Evolutionary conservation across 2,113 vertebrate species (phyloP).

Genomic region (Gracilinanus agilis): DNA sequence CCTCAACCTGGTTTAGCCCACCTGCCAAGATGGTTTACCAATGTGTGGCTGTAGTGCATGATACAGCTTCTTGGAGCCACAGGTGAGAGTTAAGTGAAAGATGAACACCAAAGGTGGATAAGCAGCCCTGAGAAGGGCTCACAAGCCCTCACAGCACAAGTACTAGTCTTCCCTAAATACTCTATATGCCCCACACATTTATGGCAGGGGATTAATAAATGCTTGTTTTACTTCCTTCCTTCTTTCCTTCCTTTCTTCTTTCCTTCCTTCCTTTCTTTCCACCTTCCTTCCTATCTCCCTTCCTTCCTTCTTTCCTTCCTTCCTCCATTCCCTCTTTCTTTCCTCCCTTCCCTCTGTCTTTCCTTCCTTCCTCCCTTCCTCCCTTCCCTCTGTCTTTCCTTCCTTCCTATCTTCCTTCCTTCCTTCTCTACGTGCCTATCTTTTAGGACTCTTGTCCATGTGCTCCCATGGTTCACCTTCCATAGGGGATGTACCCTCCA

Average conservation of each 20-base stretch:
- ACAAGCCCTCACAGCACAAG: no score
- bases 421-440: neutral
- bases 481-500: neutral
- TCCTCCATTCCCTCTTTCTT: neutral
- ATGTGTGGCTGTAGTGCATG: no score
- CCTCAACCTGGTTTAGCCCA: no score
- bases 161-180: no score
- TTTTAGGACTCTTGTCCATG: neutral
- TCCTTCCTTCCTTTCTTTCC: neutral
- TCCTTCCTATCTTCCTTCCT: neutral
- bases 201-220: neutral
- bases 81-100: no score
- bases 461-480: neutral
- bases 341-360: no score
- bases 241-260: neutral
- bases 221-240: no score
- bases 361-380: neutral
- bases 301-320: neutral
- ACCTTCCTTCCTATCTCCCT: neutral
- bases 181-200: no score
- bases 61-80: no score
- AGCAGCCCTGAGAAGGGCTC: no score
- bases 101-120: no score
- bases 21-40: no score
- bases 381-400: neutral